A percentile compares a stretch with the other conserved stretches of the same genome.
phyloP scores from a whole-genome alignment of 2,888 invertebrate species.

The Parapristionchus giblindavisi region DNA sequence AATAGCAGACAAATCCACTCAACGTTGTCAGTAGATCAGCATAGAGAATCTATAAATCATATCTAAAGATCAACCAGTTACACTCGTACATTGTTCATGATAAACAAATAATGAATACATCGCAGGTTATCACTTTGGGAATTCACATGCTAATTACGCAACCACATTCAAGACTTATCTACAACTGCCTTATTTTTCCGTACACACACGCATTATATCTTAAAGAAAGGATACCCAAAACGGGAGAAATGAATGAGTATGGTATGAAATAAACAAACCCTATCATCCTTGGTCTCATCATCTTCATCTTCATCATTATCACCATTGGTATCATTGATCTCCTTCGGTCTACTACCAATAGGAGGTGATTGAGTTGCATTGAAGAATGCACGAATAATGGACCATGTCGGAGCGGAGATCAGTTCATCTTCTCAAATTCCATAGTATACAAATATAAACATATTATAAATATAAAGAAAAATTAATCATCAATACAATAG shows the following conservation, averaged over 20 bases:
- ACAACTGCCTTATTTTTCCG: no score
- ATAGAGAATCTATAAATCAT: constrained; percentile 65
- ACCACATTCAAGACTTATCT: no score
- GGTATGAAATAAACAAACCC: constrained; percentile 38
- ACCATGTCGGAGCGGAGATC: constrained; percentile 56
- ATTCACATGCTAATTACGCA: background rate
- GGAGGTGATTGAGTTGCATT: constrained; percentile 84
- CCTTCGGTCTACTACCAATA: constrained; percentile 77
- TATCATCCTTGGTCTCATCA: constrained; percentile 77
- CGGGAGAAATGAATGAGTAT: no score
- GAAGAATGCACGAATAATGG: constrained; percentile 83
- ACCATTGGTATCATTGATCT: constrained; percentile 65
- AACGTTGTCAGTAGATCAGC: constrained; percentile 70
- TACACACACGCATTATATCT: no score
- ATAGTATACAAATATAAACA: no score
- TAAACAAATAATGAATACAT: background rate
- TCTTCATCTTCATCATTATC: constrained; percentile 78
- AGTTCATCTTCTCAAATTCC: constrained; percentile 47
- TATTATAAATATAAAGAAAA: background rate
- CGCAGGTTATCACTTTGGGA: background rate
- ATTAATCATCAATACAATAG: background rate
- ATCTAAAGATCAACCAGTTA: background rate
- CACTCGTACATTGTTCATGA: background rate
- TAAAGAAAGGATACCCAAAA: no score
- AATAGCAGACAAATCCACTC: constrained; percentile 62